phyloP scores from a whole-genome alignment of 1,140 invertebrate species.

The Ladona fulva region DNA sequence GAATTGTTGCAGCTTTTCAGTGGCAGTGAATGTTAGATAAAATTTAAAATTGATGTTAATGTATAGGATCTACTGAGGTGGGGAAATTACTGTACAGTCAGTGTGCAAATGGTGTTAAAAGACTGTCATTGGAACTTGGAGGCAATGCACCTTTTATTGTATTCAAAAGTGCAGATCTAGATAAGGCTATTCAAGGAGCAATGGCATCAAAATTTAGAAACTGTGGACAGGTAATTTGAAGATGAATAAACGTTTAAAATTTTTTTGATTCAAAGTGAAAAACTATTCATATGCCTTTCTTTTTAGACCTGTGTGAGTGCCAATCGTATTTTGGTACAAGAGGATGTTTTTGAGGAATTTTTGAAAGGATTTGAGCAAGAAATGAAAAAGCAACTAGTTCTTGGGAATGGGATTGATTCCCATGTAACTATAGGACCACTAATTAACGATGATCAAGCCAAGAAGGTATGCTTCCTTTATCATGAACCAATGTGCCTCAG shows the following conservation, averaged over 20 bases:
- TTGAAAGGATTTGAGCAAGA: slow-evolving; percentile 56
- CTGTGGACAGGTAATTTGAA: slow-evolving; percentile 61
- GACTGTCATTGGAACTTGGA: slow-evolving; percentile 85
- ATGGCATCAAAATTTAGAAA: slow-evolving; percentile 93
- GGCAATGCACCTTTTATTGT: slow-evolving; percentile 99
- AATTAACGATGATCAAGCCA: slow-evolving; percentile 77
- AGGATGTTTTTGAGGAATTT: slow-evolving; percentile 76
- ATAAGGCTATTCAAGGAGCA: slow-evolving; percentile 75
- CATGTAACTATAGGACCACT: slow-evolving; percentile 80
- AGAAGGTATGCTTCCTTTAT: slow-evolving; percentile 49
- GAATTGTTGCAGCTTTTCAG: too few relatives aligned
- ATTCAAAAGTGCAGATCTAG: slow-evolving; percentile 86
- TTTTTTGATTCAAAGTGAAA: background rate
- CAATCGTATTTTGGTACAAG: slow-evolving; percentile 88
- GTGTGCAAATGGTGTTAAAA: slow-evolving; percentile 79
- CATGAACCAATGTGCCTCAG: too few relatives aligned
- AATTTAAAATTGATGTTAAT: slow-evolving; percentile 16
- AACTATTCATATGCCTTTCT: background rate
- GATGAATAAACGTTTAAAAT: background rate
- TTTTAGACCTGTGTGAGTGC: slow-evolving; percentile 86
- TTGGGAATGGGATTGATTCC: slow-evolving; percentile 69
- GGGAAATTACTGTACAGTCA: slow-evolving; percentile 84
- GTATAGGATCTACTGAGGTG: slow-evolving; percentile 66
- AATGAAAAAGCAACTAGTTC: slow-evolving; percentile 59
- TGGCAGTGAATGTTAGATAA: background rate